A percentile compares a stretch with the other conserved stretches of the same genome.
Evolutionary conservation across 2,888 invertebrate species (phyloP).

Genomic region (Pardosa pseudoannulata): DNA sequence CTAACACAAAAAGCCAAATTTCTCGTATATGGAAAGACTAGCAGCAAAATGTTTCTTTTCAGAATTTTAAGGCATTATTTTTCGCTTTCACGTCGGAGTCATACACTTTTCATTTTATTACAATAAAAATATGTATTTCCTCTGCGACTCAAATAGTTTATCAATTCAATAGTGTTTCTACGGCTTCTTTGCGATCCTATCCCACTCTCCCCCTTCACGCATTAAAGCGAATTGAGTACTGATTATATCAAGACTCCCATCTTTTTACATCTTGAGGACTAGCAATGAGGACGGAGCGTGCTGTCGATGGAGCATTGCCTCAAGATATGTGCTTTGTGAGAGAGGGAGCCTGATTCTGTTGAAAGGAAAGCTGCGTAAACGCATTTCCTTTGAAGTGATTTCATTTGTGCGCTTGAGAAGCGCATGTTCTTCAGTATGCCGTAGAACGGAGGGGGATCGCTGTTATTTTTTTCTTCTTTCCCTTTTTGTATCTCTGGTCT

Average conservation of each 20-base stretch:
- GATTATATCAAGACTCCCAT: neutral
- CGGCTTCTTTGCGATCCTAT: neutral
- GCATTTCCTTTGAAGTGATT: neutral
- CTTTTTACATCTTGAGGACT: neutral
- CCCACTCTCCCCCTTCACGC: neutral
- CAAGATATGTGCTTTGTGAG: neutral
- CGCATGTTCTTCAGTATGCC: too few relatives aligned
- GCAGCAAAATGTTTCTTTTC: too few relatives aligned
- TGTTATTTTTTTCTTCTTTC: too few relatives aligned
- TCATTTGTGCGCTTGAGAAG: neutral
- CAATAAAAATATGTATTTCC: too few relatives aligned
- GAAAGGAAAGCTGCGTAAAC: neutral
- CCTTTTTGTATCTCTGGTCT: too few relatives aligned
- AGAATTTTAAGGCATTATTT: too few relatives aligned
- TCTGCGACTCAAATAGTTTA: neutral
- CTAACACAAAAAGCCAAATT: too few relatives aligned
- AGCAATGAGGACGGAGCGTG: neutral
- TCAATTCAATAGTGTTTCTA: neutral
- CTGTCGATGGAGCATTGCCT: neutral
- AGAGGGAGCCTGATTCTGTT: neutral
- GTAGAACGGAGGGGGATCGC: too few relatives aligned
- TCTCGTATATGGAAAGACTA: too few relatives aligned
- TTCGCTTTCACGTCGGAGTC: too few relatives aligned
- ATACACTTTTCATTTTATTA: too few relatives aligned
- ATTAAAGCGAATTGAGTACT: neutral